Percentiles rank a stretch among this genome's conserved stretches.
These are phyloP conservation scores for Trichoplusia ni DNA, from an alignment of 1,140 invertebrate genomes.

Conservation along the genomic window DNA sequence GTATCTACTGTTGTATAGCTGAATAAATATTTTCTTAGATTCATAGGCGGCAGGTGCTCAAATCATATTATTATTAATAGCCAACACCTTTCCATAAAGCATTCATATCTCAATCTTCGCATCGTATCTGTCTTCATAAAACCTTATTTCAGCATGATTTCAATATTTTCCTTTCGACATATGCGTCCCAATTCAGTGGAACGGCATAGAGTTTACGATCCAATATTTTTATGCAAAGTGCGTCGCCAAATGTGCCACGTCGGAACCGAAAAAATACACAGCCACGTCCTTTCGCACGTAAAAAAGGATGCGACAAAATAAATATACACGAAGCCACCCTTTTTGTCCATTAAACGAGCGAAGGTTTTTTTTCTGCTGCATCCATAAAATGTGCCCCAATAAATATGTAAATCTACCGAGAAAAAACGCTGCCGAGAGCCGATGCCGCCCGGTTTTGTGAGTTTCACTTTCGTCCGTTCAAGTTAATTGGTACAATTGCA, in stretches of 20 bases:
- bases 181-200: constrained; percentile 66
- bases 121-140: constrained; percentile 63
- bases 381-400: constrained; percentile 80
- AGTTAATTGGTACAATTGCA: constrained; percentile 76
- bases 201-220: constrained; percentile 73
- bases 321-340: constrained; percentile 79
- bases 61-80: constrained; percentile 45
- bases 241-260: constrained; percentile 77
- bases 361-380: constrained; percentile 73
- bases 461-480: constrained; percentile 75
- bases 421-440: constrained; percentile 59
- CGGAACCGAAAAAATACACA: constrained; percentile 70
- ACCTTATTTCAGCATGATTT: constrained; percentile 63
- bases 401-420: constrained; percentile 80
- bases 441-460: constrained; percentile 56
- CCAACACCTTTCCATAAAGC: constrained; percentile 32
- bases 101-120: constrained; percentile 63
- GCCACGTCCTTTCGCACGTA: constrained; percentile 76
- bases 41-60: constrained; percentile 36
- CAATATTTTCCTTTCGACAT: constrained; percentile 65
- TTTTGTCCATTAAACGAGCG: constrained; percentile 80
- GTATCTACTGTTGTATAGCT: neutral
- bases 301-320: constrained; percentile 80
- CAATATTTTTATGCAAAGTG: constrained; percentile 80
- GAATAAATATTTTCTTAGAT: neutral